Base-by-base conservation (phyloP, 2,888 invertebrate genomes). In the Prosopocoilus inquinatus region DNA sequence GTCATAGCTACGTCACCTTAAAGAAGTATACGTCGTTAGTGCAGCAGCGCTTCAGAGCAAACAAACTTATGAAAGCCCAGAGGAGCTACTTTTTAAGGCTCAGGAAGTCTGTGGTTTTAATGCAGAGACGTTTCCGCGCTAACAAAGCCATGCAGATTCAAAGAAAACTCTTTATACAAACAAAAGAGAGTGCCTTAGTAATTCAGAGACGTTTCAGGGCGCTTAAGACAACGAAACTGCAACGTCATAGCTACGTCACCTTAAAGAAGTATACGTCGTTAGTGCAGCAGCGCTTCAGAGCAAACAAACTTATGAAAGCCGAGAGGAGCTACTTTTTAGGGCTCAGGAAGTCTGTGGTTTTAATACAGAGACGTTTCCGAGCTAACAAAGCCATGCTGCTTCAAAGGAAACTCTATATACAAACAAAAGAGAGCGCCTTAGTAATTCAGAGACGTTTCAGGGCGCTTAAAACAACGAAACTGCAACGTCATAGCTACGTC, bases 21-120 rank as follows among this genome's bases (percentile, higher is more conserved):
- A 72, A 70, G 33, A 63, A 67, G 44, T 70, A 73, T 16, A 63
- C 69, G 1, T 57, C 77, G 38, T 50, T 62, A 11, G 61, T 82
- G 20, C 68, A 70, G 45, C 59, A 50, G 35, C 45, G 51, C 1
- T 83, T 74, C 66, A 78, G 74, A 67, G 75, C 78, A 7, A 66
- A 49, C 1, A 9, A 11, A 4, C 9, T 50, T 2, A 38, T 39
- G 28, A 36, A 9, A 20, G 16, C 11, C 46, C 28, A 50, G 41
- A 28, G 41, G 20, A 5, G 16, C 2, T 9, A 38, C 9, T 55
- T 41, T 47, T 16, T 34, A 12, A 2, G 20, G 9, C 2, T 62
- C 2, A 67, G 55, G 59, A 55, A 32, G 9, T 65, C 67, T 3
- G 57, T 67, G 7, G 8, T 68, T 8, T 39, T 61, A 1, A 32